Percentiles rank a stretch among this genome's conserved stretches.
phyloP scores from a whole-genome alignment of 2,113 vertebrate species.

The Grus americana region DNA sequence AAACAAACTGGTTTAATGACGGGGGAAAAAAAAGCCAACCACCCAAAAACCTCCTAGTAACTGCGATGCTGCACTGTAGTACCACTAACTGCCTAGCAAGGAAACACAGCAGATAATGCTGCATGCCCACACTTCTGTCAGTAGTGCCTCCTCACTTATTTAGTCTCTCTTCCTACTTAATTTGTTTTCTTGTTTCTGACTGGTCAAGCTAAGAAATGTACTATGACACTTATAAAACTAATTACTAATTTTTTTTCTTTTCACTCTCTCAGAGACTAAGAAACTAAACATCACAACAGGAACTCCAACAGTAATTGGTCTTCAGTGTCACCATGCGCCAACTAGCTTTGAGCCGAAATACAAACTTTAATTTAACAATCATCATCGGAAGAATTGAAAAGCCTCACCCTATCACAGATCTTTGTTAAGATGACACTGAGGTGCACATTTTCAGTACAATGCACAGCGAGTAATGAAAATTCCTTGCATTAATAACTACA shows the following conservation, averaged over 20 bases:
- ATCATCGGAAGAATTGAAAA: neutral
- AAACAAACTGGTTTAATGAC: neutral
- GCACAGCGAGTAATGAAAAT: neutral
- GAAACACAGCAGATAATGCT: neutral
- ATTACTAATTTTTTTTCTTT: slow-evolving; percentile 12
- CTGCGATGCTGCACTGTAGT: neutral
- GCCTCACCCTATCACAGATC: neutral
- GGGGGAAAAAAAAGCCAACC: neutral
- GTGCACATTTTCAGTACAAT: neutral
- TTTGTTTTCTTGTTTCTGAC: slow-evolving; percentile 27
- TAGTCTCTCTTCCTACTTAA: neutral
- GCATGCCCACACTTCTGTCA: neutral
- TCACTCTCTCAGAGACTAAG: neutral
- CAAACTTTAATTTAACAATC: slow-evolving; percentile 17
- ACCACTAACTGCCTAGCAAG: neutral
- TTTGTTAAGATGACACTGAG: neutral
- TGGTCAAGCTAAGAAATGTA: slow-evolving; percentile 1
- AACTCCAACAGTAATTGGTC: slow-evolving; percentile 33
- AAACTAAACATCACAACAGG: slow-evolving; percentile 17
- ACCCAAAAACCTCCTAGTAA: neutral
- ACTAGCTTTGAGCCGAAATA: neutral
- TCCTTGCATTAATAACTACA: neutral
- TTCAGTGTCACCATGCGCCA: neutral
- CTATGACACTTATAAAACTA: slow-evolving; percentile 29
- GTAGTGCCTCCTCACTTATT: neutral